phyloP scores from a whole-genome alignment of 2,888 invertebrate genomes.

The Clostera curtula region DNA sequence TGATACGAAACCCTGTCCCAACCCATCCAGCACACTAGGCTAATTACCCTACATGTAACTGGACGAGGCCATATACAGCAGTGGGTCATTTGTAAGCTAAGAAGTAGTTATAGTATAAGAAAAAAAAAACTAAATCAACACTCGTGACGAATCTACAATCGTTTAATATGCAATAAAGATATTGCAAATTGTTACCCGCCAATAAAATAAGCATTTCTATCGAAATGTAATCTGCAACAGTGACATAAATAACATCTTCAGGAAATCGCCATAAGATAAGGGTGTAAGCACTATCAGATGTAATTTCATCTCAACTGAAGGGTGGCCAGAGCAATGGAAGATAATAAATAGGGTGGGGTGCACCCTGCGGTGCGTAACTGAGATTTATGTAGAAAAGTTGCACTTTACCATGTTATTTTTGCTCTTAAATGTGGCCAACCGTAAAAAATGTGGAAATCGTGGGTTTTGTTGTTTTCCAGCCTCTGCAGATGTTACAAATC shows the following conservation, averaged over 20 bases:
- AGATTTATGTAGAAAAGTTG: constrained; percentile 35
- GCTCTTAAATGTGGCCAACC: constrained; percentile 11
- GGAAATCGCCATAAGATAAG: constrained; percentile 38
- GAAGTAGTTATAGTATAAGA: too few relatives aligned
- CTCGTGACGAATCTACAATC: too few relatives aligned
- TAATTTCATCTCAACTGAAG: constrained; percentile 48
- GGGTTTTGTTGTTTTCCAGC: neutral
- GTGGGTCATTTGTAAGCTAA: too few relatives aligned
- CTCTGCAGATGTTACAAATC: too few relatives aligned
- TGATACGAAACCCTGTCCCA: too few relatives aligned
- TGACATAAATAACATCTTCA: constrained; percentile 26
- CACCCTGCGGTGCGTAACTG: constrained; percentile 33
- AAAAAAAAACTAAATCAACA: too few relatives aligned
- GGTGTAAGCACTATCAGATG: constrained; percentile 38
- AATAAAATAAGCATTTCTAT: constrained; percentile 7
- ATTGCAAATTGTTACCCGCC: neutral
- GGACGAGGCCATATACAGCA: too few relatives aligned
- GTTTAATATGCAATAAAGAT: constrained; percentile 1
- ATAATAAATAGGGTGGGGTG: constrained; percentile 50
- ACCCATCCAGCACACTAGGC: too few relatives aligned
- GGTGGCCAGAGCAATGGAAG: constrained; percentile 47
- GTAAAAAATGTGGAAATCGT: neutral
- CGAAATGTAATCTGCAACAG: constrained; percentile 13
- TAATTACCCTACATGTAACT: too few relatives aligned
- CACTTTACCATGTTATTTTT: constrained; percentile 13